Conservation (phyloP, 1,140 invertebrate genomes). For the Orchestia grillus region DNA sequence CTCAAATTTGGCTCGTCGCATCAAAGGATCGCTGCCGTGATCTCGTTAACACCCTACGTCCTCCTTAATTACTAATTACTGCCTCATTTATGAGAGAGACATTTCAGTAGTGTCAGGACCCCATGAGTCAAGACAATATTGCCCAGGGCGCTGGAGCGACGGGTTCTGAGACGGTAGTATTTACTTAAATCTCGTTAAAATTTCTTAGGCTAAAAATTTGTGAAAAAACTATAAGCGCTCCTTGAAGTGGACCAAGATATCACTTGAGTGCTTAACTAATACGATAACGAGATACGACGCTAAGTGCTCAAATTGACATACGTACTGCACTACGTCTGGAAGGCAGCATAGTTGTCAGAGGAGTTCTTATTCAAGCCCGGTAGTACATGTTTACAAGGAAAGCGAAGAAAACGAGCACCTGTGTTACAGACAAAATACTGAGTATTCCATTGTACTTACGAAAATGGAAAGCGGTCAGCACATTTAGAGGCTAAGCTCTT, state of each 20-base stretch:
- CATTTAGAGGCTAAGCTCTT: too few species aligned
- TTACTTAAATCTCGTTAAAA: background rate
- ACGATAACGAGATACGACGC: too few species aligned
- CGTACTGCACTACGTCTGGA: too few species aligned
- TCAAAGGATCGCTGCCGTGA: background rate
- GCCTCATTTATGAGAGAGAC: background rate
- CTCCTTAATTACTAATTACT: slow-evolving; percentile 15
- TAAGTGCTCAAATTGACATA: too few species aligned
- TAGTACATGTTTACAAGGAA: too few species aligned
- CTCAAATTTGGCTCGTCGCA: background rate
- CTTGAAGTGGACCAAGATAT: background rate
- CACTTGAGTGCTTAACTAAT: background rate
- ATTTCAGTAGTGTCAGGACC: background rate
- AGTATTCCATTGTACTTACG: too few species aligned
- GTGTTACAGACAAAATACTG: too few species aligned
- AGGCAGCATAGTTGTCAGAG: too few species aligned
- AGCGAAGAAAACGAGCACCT: too few species aligned
- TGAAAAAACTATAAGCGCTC: background rate
- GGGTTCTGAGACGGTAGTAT: background rate
- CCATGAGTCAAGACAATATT: background rate
- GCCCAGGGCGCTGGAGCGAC: background rate
- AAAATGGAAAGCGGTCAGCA: too few species aligned
- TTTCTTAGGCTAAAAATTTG: background rate
- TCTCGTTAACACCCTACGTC: slow-evolving; percentile 10
- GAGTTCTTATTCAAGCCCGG: too few species aligned